Evolutionary conservation across 35 echinoderm and acorn worm species (phyloP).

Genomic region (Diadema setosum): DNA sequence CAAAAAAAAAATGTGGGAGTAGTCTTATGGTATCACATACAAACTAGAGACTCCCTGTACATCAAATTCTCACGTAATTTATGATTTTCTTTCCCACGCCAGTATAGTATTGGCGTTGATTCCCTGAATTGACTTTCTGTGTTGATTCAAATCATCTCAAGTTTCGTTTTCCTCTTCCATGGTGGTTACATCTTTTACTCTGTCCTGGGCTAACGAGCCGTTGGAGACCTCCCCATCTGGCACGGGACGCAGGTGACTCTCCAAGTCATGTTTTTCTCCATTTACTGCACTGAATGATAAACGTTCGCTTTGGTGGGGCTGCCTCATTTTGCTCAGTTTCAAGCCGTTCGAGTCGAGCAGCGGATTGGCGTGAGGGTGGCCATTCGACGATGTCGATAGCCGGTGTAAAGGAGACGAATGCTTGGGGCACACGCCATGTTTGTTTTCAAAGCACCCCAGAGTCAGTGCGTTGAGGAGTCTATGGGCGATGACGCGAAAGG

Average conservation of each 20-base stretch:
- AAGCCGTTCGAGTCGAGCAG: not conserved
- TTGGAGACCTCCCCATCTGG: not conserved
- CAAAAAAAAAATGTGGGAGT: too few relatives aligned
- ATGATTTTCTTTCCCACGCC: too few relatives aligned
- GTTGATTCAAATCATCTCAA: too few relatives aligned
- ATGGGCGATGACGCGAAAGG: slow-evolving; percentile 48
- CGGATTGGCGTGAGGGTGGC: not conserved
- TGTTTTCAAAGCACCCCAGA: not conserved
- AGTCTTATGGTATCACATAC: too few relatives aligned
- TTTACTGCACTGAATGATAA: too few relatives aligned
- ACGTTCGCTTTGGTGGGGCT: not conserved
- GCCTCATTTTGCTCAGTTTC: not conserved
- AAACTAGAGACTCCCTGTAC: too few relatives aligned
- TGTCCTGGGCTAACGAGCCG: not conserved
- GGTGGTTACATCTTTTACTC: not conserved
- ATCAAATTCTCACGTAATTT: too few relatives aligned
- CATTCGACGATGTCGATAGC: slow-evolving; percentile 1
- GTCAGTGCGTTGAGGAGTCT: not conserved
- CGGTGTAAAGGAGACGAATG: not conserved
- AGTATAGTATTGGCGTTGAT: too few relatives aligned
- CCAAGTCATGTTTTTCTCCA: not conserved
- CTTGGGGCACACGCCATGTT: slow-evolving; percentile 4
- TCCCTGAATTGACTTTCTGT: too few relatives aligned
- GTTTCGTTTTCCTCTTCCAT: not conserved
- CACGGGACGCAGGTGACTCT: too few relatives aligned